Conservation (phyloP, 2,113 vertebrate genomes). For the Sturnus vulgaris region DNA sequence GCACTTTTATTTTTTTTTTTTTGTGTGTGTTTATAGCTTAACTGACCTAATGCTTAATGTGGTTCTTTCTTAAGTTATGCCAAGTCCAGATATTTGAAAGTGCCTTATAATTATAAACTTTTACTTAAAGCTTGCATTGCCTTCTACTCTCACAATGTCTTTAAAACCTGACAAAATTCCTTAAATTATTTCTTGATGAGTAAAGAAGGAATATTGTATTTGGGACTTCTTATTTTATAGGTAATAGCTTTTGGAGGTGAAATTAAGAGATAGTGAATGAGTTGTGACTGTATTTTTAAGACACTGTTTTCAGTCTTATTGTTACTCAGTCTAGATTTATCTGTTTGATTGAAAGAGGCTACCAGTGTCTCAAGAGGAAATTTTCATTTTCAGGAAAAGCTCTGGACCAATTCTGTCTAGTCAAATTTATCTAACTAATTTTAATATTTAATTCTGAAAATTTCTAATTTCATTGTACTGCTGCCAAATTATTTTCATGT, state of each 20-base stretch:
- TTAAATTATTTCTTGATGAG: not conserved
- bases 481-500: not conserved
- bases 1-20: not conserved
- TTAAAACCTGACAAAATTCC: not conserved
- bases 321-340: not conserved
- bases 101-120: not conserved
- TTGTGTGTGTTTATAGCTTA: not conserved
- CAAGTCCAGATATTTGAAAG: not conserved
- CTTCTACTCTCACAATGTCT: not conserved
- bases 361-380: not conserved
- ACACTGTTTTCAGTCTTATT: not conserved
- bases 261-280: not conserved
- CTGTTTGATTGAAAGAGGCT: not conserved
- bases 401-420: not conserved
- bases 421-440: not conserved
- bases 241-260: not conserved
- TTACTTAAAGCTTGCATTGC: not conserved
- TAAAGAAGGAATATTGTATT: not conserved
- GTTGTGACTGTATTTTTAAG: not conserved
- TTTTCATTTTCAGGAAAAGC: not conserved
- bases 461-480: not conserved
- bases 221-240: not conserved
- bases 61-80: not conserved
- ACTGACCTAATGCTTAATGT: not conserved
- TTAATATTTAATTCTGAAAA: not conserved